These are phyloP conservation scores for Hydropsyche tenuis DNA, from an alignment of 1,140 invertebrate genomes.

Conservation along the genomic window DNA sequence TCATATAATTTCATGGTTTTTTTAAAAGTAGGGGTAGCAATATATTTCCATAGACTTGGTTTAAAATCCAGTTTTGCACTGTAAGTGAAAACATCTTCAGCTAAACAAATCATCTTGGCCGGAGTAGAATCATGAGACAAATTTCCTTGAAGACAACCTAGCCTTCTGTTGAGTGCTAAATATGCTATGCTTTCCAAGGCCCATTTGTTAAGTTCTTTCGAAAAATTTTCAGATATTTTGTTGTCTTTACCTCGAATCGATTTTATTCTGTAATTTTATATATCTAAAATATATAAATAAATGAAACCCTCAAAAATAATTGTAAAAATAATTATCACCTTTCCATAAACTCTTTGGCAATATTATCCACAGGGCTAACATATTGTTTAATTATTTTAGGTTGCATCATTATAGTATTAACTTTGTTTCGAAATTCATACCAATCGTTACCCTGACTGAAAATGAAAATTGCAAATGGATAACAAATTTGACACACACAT, in stretches of 20 bases:
- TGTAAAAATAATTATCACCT: constrained; percentile 26
- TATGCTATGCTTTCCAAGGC: constrained; percentile 72
- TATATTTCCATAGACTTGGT: constrained; percentile 68
- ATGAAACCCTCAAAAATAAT: not conserved
- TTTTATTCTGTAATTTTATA: too few relatives aligned
- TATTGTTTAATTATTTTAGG: constrained; percentile 19
- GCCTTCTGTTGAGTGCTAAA: constrained; percentile 70
- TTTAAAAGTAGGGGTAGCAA: constrained; percentile 65
- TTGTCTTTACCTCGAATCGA: constrained; percentile 60
- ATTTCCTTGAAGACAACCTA: constrained; percentile 66
- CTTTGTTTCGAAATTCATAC: constrained; percentile 37
- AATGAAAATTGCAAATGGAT: not conserved
- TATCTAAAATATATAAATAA: constrained; percentile 12
- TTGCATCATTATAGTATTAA: constrained; percentile 38
- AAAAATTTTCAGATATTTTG: constrained; percentile 65
- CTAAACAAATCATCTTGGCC: constrained; percentile 65
- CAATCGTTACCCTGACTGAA: constrained; percentile 27
- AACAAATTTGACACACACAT: too few relatives aligned
- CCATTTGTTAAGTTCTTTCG: constrained; percentile 71
- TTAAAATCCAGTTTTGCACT: constrained; percentile 67
- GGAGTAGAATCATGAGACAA: constrained; percentile 63
- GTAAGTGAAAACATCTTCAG: constrained; percentile 67
- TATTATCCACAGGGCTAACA: not conserved
- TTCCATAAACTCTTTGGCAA: not conserved
- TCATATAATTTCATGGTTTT: constrained; percentile 60